Evolutionary conservation across 2,797 vertebrate species (phyloP).

Genomic region (Pseudochirops corinnae): DNA sequence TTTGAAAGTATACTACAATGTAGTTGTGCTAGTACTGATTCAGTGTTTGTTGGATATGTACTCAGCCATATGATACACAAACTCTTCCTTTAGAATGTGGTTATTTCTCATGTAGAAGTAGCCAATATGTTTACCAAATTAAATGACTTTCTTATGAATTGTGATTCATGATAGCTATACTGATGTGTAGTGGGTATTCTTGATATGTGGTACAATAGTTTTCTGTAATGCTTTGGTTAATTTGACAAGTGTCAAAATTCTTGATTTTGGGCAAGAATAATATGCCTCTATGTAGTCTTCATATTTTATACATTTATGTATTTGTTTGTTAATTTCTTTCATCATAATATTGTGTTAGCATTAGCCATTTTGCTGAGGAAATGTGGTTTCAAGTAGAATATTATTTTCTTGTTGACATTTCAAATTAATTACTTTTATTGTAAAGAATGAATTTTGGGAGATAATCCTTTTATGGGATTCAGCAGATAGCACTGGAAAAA

Average conservation of each 20-base stretch:
- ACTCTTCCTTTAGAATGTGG: not conserved
- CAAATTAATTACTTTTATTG: not conserved
- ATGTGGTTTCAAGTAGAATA: not conserved
- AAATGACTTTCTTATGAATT: not conserved
- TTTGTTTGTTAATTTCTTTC: not conserved
- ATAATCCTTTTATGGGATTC: not conserved
- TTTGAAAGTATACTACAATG: not conserved
- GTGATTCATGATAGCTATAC: not conserved
- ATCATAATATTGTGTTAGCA: not conserved
- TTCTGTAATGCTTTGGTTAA: not conserved
- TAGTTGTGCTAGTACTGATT: not conserved
- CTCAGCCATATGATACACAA: not conserved
- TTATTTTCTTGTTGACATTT: not conserved
- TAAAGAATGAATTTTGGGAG: not conserved
- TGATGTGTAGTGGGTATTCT: not conserved
- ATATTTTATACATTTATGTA: not conserved
- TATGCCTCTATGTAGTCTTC: not conserved
- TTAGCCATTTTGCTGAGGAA: not conserved
- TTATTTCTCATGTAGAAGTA: not conserved
- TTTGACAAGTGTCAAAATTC: not conserved
- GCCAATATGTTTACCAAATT: not conserved
- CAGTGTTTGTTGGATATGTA: not conserved
- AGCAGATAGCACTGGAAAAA: not conserved
- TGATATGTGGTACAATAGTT: not conserved
- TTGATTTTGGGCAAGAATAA: not conserved